Percentiles rank a stretch among this genome's conserved stretches.
Conservation (phyloP, 92 coral and sea anemone species). For the Epizoanthus scotinus region DNA sequence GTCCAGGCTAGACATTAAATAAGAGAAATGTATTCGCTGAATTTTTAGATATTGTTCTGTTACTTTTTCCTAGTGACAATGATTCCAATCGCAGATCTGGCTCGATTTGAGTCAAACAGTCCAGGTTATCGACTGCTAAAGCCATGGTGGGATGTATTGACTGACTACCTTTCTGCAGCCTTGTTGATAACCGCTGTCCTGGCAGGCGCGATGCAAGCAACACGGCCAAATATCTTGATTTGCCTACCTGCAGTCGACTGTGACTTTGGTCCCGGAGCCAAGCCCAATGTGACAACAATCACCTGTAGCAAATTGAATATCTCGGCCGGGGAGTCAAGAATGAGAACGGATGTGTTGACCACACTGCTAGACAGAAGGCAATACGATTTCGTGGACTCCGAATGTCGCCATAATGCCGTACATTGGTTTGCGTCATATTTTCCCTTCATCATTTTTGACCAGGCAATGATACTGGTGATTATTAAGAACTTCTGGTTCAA, state of each 20-base stretch:
- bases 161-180: slow-evolving; percentile 51
- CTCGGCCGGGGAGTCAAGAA: not conserved
- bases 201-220: slow-evolving; percentile 48
- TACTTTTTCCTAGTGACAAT: too few species aligned
- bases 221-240: slow-evolving; percentile 36
- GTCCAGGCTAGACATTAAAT: too few species aligned
- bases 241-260: slow-evolving; percentile 62
- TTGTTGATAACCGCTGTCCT: slow-evolving; percentile 36
- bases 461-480: slow-evolving; percentile 46
- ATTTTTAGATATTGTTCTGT: too few species aligned
- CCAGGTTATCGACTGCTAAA: slow-evolving; percentile 42
- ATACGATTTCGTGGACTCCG: slow-evolving; percentile 60
- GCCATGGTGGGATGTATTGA: slow-evolving; percentile 49
- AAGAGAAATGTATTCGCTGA: too few species aligned
- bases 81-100: slow-evolving; percentile 36
- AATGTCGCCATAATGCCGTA: slow-evolving; percentile 49
- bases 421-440: slow-evolving; percentile 59
- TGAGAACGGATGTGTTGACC: slow-evolving; percentile 27
- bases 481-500: slow-evolving; percentile 65
- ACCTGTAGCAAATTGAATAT: slow-evolving; percentile 10
- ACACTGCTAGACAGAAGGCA: slow-evolving; percentile 53
- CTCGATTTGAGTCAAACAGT: slow-evolving; percentile 40
- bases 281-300: too few species aligned
- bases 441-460: slow-evolving; percentile 42
- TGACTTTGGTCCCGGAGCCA: not conserved